Evolutionary conservation across 1,140 invertebrate genomes (phyloP).

Genomic region (Bombus difficillimus): DNA sequence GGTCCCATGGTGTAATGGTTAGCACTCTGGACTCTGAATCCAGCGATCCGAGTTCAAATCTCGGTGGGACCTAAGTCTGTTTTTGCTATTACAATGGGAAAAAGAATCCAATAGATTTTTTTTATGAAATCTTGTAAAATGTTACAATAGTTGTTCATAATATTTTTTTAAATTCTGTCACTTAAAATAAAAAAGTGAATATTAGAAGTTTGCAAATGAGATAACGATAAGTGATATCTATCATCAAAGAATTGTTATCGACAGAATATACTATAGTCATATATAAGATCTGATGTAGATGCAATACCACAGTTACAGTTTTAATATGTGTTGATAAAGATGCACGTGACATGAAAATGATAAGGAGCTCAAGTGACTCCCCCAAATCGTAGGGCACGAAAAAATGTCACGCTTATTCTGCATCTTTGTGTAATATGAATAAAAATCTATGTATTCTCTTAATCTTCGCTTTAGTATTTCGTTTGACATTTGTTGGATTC

Average conservation of each 20-base stretch:
- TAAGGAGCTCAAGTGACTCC: too few relatives aligned
- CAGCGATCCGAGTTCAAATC: constrained; percentile 95
- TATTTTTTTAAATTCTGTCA: not conserved
- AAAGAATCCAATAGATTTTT: not conserved
- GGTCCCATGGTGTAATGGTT: constrained; percentile 95
- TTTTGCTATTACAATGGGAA: not conserved
- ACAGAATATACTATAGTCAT: not conserved
- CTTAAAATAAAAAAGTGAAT: not conserved
- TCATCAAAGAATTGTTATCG: not conserved
- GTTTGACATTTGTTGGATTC: too few relatives aligned
- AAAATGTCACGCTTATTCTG: too few relatives aligned
- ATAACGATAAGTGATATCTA: not conserved
- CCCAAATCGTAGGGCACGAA: too few relatives aligned
- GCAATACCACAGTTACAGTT: too few relatives aligned
- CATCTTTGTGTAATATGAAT: too few relatives aligned
- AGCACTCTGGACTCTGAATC: constrained; percentile 96
- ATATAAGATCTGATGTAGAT: too few relatives aligned
- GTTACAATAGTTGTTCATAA: constrained; percentile 33
- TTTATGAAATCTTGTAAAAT: not conserved
- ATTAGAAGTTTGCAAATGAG: not conserved
- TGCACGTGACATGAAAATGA: too few relatives aligned
- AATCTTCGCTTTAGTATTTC: too few relatives aligned
- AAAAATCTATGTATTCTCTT: too few relatives aligned
- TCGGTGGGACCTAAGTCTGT: constrained; percentile 87
- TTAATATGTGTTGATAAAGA: too few relatives aligned